Percentiles rank a stretch among this genome's conserved stretches.
phyloP scores from a whole-genome alignment of 2,113 vertebrate species.

The Romanogobio albipinnatus region DNA sequence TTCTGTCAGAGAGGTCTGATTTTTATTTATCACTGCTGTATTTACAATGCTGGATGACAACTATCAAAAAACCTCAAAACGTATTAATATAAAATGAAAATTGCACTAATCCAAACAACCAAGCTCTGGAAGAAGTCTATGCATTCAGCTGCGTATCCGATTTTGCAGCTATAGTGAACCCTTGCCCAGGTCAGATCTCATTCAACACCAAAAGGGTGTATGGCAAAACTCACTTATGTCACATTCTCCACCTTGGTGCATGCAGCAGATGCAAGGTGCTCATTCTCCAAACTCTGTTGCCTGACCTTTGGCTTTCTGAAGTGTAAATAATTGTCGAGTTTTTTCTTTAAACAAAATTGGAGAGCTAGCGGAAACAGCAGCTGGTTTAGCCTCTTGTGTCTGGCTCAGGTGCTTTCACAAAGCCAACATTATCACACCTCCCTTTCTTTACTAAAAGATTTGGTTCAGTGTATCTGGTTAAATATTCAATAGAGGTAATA shows the following conservation, averaged over 20 bases:
- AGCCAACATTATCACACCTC: constrained; percentile 39
- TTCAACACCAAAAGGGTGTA: constrained; percentile 69
- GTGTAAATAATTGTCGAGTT: constrained; percentile 68
- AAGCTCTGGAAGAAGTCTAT: neutral
- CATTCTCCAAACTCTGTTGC: constrained; percentile 35
- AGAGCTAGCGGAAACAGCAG: constrained; percentile 55
- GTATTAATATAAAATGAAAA: neutral
- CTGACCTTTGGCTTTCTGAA: constrained; percentile 62
- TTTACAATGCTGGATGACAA: constrained; percentile 3
- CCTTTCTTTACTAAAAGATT: neutral
- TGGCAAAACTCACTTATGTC: constrained; percentile 71
- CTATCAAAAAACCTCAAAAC: neutral
- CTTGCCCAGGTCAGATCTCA: constrained; percentile 61
- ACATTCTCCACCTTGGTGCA: constrained; percentile 61
- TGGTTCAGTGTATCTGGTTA: neutral
- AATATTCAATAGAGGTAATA: neutral
- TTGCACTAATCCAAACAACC: neutral
- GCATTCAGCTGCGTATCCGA: constrained; percentile 8
- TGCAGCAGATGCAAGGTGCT: constrained; percentile 67
- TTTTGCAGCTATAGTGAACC: constrained; percentile 55
- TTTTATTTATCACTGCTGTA: neutral
- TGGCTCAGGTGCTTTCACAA: constrained; percentile 54
- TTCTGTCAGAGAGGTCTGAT: neutral
- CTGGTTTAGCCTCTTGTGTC: constrained; percentile 54
- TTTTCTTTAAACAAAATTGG: constrained; percentile 60